Evolutionary conservation across 2,113 vertebrate genomes (phyloP).

Genomic region (Sphyrna mokarran): DNA sequence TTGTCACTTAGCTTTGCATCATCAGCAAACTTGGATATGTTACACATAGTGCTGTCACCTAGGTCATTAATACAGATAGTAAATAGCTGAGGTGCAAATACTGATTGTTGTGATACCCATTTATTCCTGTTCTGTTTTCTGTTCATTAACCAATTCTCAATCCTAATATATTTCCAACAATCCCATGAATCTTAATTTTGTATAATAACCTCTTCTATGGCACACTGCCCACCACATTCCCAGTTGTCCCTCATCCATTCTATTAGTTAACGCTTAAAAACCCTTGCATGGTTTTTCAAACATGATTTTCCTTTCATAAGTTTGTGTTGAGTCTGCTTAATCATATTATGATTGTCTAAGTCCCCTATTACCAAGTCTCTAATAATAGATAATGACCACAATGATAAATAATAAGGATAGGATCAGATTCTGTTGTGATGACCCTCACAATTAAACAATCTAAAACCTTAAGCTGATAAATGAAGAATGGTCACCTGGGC

Average conservation of each 20-base stretch:
- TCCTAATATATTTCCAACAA: background rate
- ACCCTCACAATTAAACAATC: background rate
- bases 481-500: background rate
- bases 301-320: background rate
- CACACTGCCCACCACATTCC: background rate
- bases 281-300: background rate
- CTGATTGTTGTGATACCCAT: too few species aligned
- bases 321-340: background rate
- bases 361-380: background rate
- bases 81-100: too few species aligned
- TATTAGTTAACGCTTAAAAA: background rate
- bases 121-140: too few species aligned
- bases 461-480: background rate
- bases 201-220: background rate
- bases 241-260: background rate
- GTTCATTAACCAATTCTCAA: background rate
- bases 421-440: background rate
- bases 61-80: too few species aligned
- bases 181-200: background rate
- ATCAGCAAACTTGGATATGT: too few species aligned
- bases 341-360: background rate
- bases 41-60: too few species aligned
- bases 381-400: background rate
- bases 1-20: too few species aligned
- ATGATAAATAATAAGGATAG: background rate